A percentile compares a stretch with the other conserved stretches of the same genome.
phyloP scores from a whole-genome alignment of 2,113 vertebrate species.

The Paramisgurnus dabryanus region DNA sequence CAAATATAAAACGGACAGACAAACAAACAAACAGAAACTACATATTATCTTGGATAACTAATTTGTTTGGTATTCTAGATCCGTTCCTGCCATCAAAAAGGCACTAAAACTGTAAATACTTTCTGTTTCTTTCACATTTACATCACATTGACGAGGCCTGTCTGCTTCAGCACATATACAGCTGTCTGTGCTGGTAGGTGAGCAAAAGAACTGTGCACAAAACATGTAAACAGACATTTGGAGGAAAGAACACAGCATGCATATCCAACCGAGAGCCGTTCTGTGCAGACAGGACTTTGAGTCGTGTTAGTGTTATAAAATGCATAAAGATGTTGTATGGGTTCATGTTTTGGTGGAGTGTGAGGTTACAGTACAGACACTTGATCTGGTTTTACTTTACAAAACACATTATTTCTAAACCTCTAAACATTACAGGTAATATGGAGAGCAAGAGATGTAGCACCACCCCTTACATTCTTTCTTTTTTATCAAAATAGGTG shows the following conservation, averaged over 20 bases:
- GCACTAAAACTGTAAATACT: slow-evolving; percentile 52
- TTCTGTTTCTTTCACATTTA: slow-evolving; percentile 3
- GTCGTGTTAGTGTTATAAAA: background rate
- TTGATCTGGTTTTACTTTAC: background rate
- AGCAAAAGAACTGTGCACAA: background rate
- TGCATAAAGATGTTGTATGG: background rate
- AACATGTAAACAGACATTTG: slow-evolving; percentile 24
- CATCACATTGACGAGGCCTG: slow-evolving; percentile 18
- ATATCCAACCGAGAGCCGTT: background rate
- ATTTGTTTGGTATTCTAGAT: slow-evolving; percentile 68
- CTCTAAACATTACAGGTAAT: background rate
- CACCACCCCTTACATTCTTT: background rate
- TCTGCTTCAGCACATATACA: slow-evolving; percentile 15
- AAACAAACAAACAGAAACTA: slow-evolving; percentile 45
- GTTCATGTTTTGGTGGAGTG: background rate
- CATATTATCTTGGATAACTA: slow-evolving; percentile 43
- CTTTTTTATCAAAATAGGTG: background rate
- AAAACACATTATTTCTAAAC: background rate
- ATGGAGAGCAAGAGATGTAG: slow-evolving; percentile 5
- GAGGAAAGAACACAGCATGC: slow-evolving; percentile 1
- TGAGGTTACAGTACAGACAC: background rate
- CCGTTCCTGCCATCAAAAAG: slow-evolving; percentile 57
- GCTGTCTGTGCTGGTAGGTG: background rate
- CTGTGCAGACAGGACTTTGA: slow-evolving; percentile 4
- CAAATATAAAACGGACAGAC: background rate